These are phyloP conservation scores for Halyomorpha halys DNA, from an alignment of 1,140 invertebrate species.

Conservation along the genomic window DNA sequence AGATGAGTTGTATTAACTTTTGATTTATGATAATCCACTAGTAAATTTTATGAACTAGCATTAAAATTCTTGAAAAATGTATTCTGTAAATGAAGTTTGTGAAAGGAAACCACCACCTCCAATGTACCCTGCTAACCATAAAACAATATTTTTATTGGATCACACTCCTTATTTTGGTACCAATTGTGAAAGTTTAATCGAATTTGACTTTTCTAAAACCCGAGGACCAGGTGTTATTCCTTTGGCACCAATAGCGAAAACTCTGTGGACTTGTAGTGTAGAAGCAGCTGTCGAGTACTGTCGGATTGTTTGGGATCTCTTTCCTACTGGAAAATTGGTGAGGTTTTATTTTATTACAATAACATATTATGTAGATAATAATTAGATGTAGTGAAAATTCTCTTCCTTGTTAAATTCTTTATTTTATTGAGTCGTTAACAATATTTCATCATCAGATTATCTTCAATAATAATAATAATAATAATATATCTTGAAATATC, in stretches of 20 bases:
- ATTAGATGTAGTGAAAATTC: too few species aligned
- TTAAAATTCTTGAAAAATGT: too few species aligned
- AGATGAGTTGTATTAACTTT: too few species aligned
- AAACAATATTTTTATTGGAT: slow-evolving; percentile 90
- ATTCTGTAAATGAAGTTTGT: background rate
- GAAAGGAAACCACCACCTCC: slow-evolving; percentile 11
- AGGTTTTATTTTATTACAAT: slow-evolving; percentile 28
- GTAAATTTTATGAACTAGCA: too few species aligned
- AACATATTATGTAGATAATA: too few species aligned
- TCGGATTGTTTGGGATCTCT: slow-evolving; percentile 91
- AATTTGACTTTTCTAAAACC: slow-evolving; percentile 75
- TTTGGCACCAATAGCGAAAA: slow-evolving; percentile 70
- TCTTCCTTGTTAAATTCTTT: too few species aligned
- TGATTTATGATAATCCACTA: too few species aligned
- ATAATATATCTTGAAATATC: too few species aligned
- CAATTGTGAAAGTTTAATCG: slow-evolving; percentile 72
- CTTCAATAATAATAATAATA: too few species aligned
- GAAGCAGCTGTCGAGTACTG: slow-evolving; percentile 92
- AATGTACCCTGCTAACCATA: slow-evolving; percentile 68
- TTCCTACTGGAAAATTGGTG: slow-evolving; percentile 78
- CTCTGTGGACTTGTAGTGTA: slow-evolving; percentile 87
- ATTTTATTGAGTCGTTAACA: too few species aligned
- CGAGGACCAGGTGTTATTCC: slow-evolving; percentile 58
- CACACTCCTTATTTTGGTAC: slow-evolving; percentile 81
- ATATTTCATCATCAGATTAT: too few species aligned